These are phyloP conservation scores for Trididemnum miniatum DNA, from an alignment of 23 tunicate species.

Conservation along the genomic window DNA sequence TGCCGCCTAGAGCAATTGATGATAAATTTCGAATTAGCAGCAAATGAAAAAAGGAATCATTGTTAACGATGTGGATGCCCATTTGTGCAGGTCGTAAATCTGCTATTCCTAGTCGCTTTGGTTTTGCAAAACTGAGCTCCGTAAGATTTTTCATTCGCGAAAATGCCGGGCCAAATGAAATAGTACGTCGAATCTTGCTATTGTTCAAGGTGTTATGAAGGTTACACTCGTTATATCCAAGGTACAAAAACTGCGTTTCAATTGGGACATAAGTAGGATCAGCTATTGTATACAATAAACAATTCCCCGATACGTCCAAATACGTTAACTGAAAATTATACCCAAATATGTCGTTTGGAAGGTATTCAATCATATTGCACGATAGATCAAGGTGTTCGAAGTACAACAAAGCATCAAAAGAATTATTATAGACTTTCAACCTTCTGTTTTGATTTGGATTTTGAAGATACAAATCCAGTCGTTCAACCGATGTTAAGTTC, in stretches of 20 bases:
- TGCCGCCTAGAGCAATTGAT: not conserved
- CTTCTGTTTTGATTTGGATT: not conserved
- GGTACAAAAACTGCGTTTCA: not conserved
- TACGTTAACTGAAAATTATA: not conserved
- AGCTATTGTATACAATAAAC: not conserved
- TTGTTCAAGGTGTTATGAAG: not conserved
- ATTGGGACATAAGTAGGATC: not conserved
- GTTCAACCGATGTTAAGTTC: not conserved
- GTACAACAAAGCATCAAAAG: not conserved
- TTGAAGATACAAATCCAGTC: not conserved
- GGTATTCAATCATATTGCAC: not conserved
- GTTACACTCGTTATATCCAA: not conserved
- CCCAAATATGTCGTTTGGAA: not conserved
- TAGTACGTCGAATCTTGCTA: not conserved
- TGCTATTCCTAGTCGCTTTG: not conserved
- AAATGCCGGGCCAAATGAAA: not conserved
- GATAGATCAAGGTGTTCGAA: conserved; percentile 13
- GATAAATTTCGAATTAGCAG: not conserved
- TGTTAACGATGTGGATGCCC: not conserved
- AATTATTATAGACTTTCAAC: not conserved
- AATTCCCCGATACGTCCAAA: conserved; percentile 18
- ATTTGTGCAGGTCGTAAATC: not conserved
- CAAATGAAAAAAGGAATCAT: not conserved
- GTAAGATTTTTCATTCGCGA: not conserved
- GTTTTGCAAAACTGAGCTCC: not conserved